Evolutionary conservation across 2,113 vertebrate genomes (phyloP).

Genomic region (Macroglossus sobrinus): DNA sequence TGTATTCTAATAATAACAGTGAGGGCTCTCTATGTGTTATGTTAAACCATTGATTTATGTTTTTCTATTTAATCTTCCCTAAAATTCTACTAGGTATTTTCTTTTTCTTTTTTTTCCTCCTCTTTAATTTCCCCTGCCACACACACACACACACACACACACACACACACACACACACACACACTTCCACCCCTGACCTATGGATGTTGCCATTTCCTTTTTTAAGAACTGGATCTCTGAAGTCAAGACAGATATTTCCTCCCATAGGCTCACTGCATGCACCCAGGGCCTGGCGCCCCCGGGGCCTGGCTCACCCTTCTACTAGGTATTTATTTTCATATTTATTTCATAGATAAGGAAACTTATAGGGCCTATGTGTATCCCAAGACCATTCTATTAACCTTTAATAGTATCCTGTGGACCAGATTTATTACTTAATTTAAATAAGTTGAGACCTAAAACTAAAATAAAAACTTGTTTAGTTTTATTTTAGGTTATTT

Average conservation of each 20-base stretch:
- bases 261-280: no score
- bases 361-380: neutral
- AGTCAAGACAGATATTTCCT: accelerated
- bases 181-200: no score
- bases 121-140: no score
- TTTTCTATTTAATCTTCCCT: neutral
- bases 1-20: neutral
- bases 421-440: neutral
- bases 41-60: neutral
- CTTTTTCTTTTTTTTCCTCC: no score
- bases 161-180: no score
- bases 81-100: neutral
- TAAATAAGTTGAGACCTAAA: neutral
- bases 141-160: no score
- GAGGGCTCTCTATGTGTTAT: neutral
- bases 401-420: neutral
- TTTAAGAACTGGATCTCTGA: no score
- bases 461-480: no score
- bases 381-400: neutral
- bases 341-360: neutral
- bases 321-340: neutral
- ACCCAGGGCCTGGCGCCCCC: no score
- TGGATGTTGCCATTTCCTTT: no score
- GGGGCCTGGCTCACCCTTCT: neutral
- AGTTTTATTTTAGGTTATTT: neutral